phyloP scores from a whole-genome alignment of 2,113 vertebrate species.

The Gymnorhina tibicen region DNA sequence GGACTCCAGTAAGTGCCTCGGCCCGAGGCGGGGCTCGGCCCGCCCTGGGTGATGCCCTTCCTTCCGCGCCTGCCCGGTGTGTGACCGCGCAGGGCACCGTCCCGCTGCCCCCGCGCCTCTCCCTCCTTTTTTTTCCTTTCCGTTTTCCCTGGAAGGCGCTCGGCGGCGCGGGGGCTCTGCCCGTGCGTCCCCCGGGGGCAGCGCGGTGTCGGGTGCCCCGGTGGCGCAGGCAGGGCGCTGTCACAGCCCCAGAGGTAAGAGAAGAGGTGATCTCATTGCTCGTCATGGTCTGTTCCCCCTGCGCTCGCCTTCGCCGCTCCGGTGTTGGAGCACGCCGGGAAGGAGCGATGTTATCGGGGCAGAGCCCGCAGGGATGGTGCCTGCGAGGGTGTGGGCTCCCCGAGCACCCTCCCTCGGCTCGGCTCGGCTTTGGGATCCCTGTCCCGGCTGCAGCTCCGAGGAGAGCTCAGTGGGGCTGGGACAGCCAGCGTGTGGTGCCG shows the following conservation, averaged over 20 bases:
- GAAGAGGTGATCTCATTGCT: not conserved
- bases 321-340: not conserved
- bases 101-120: not conserved
- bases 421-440: not conserved
- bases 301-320: not conserved
- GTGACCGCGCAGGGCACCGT: not conserved
- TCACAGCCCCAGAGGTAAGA: not conserved
- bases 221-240: not conserved
- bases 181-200: not conserved
- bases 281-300: not conserved
- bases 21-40: not conserved
- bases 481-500: accelerated
- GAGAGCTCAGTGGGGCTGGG: accelerated
- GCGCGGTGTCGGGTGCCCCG: not conserved
- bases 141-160: not conserved
- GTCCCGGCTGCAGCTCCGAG: not conserved
- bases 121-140: not conserved
- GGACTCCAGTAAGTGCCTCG: not conserved
- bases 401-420: not conserved
- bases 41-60: not conserved
- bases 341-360: not conserved
- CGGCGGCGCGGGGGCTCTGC: not conserved
- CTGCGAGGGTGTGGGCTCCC: not conserved
- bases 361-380: not conserved
- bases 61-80: not conserved